A percentile compares a stretch with the other conserved stretches of the same genome.
phyloP scores from a whole-genome alignment of 2,888 invertebrate genomes.

The Monoplex corrugatus region DNA sequence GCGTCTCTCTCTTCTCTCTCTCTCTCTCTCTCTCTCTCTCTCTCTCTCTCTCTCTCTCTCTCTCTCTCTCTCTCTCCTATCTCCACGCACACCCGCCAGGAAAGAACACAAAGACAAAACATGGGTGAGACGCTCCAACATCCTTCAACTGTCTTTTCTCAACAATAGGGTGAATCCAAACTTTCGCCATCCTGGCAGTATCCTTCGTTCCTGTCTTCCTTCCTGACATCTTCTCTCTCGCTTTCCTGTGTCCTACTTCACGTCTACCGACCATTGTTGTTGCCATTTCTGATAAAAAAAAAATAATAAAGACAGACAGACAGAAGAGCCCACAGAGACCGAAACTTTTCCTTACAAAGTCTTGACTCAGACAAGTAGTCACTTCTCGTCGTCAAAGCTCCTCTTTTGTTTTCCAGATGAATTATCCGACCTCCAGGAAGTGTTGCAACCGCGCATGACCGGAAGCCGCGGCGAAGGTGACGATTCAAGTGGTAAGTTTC shows the following conservation, averaged over 20 bases:
- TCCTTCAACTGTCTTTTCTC: too few relatives aligned
- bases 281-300: background rate
- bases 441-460: constrained; percentile 31
- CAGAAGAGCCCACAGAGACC: too few relatives aligned
- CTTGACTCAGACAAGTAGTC: too few relatives aligned
- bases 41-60: background rate
- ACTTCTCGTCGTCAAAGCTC: too few relatives aligned
- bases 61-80: too few relatives aligned
- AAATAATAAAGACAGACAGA: too few relatives aligned
- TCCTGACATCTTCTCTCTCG: background rate
- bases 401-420: constrained; percentile 15
- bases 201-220: background rate
- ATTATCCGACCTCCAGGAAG: constrained; percentile 34
- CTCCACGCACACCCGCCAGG: too few relatives aligned
- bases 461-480: constrained; percentile 21
- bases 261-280: background rate
- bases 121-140: too few relatives aligned
- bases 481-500: constrained; percentile 38
- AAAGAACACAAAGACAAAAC: too few relatives aligned
- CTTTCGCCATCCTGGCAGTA: background rate
- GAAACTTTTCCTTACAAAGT: too few relatives aligned
- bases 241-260: background rate
- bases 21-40: constrained; percentile 20
- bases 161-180: too few relatives aligned
- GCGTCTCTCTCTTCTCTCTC: constrained; percentile 33